Evolutionary conservation across 2,888 invertebrate species (phyloP), one percentile per base, ranked within the genome.

Genomic region (Nephrocerus scutellatus): DNA sequence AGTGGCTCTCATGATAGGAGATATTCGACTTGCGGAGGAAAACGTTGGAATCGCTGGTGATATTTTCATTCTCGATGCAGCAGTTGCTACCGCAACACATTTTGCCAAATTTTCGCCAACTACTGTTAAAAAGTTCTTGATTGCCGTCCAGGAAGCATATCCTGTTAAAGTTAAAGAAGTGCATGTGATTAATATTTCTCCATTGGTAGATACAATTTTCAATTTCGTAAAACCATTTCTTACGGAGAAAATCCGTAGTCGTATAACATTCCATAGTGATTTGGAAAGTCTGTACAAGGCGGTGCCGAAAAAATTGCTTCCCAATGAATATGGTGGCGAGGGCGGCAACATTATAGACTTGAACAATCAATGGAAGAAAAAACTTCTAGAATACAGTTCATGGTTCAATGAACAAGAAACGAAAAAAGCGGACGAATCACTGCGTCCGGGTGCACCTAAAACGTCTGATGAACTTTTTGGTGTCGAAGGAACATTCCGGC

Each of bases 131-230:
- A 88, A 88, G 68, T 87, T 88, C 71, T 72, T 88, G 55, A 81
- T 86, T 44, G 85, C 85, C 63, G 85, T 87, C 13, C 84, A 84
- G 74, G 88, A 89, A 70, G 88, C 87, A 5, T 89, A 88, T 63
- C 88, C 88, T 5, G 88, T 88, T 0, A 88, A 87, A 63, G 72
- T 88, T 55, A 88, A 88, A 67, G 84, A 86, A 68, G 84, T 88
- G 19, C 88, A 89, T 59, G 82, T 88, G 2, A 78, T 89, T 56
- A 88, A 89, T 60, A 80, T 84, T 4, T 85, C 85, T 2, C 84
- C 88, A 0, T 65, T 88, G 23, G 84, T 88, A 21, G 87, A 88
- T 60, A 86, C 85, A 45, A 87, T 88, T 48, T 79, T 86, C 52
- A 84, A 81, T 60, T 86, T 88, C 64, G 85, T 86, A 15, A 86